phyloP scores from a whole-genome alignment of 2,113 vertebrate genomes.

The Onychostruthus taczanowskii region DNA sequence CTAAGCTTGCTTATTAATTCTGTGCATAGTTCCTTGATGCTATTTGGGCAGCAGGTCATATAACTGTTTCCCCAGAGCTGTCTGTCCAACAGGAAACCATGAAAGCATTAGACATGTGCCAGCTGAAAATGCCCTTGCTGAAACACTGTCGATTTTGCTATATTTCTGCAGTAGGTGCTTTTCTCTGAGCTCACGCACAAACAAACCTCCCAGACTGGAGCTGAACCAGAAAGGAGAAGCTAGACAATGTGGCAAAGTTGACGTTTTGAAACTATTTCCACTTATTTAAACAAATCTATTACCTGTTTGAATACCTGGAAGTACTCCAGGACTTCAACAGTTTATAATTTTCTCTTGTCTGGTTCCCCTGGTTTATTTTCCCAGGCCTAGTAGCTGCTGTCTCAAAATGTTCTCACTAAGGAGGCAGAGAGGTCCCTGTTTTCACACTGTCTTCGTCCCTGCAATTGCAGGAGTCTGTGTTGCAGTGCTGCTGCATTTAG shows the following conservation, averaged over 20 bases:
- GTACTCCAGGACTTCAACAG: constrained; percentile 51
- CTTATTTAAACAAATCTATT: constrained; percentile 57
- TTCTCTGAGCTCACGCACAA: background rate
- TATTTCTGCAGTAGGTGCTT: background rate
- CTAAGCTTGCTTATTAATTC: background rate
- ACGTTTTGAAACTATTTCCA: constrained; percentile 52
- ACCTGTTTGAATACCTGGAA: constrained; percentile 64
- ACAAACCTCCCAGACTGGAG: constrained; percentile 32
- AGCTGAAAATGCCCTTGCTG: background rate
- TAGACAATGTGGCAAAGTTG: constrained; percentile 43
- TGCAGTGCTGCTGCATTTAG: accelerated
- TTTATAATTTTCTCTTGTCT: constrained; percentile 41
- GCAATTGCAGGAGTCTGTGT: background rate
- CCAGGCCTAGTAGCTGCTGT: background rate
- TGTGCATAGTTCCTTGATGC: background rate
- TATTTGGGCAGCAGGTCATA: background rate
- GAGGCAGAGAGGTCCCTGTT: background rate
- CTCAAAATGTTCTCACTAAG: background rate
- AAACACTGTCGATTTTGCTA: background rate
- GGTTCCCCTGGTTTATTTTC: constrained; percentile 8
- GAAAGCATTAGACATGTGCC: background rate
- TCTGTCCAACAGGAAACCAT: background rate
- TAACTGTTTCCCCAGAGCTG: background rate
- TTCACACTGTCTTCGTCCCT: background rate
- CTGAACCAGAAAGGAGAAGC: constrained; percentile 35